phyloP scores from a whole-genome alignment of 37 sponge, comb jelly and placozoan species.

The Haliclona indistincta region DNA sequence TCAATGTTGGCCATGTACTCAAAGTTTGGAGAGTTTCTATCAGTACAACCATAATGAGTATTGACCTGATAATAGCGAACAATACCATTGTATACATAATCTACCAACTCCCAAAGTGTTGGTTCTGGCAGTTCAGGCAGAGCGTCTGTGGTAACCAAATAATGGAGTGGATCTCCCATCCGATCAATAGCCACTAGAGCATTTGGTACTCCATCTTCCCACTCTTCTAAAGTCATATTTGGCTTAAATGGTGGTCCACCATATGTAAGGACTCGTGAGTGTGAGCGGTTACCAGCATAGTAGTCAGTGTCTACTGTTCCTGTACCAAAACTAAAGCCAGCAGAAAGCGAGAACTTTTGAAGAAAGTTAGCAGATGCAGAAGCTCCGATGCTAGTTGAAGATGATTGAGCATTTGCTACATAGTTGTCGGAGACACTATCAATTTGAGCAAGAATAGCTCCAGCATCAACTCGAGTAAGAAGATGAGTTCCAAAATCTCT shows the following conservation, averaged over 20 bases:
- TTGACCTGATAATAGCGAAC: slow-evolving; percentile 68
- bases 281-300: slow-evolving; percentile 29
- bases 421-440: slow-evolving; percentile 22
- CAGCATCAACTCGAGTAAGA: slow-evolving; percentile 55
- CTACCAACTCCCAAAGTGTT: slow-evolving; percentile 37
- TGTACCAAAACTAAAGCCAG: slow-evolving; percentile 22
- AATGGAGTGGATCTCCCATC: slow-evolving; percentile 69
- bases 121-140: slow-evolving; percentile 64
- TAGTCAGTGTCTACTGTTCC: neutral
- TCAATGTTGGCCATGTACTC: slow-evolving; percentile 71
- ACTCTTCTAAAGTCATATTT: slow-evolving; percentile 62
- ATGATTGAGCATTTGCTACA: neutral
- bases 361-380: slow-evolving; percentile 64
- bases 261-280: slow-evolving; percentile 48
- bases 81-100: slow-evolving; percentile 44
- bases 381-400: slow-evolving; percentile 10
- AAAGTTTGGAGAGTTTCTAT: slow-evolving; percentile 56
- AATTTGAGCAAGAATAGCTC: slow-evolving; percentile 53
- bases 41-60: slow-evolving; percentile 65
- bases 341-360: no score
- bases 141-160: slow-evolving; percentile 38
- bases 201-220: slow-evolving; percentile 71
- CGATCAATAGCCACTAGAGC: slow-evolving; percentile 79
- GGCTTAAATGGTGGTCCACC: slow-evolving; percentile 73
- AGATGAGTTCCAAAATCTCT: slow-evolving; percentile 81